phyloP scores from a whole-genome alignment of 1,140 invertebrate genomes.

The Agrypnia vestita region DNA sequence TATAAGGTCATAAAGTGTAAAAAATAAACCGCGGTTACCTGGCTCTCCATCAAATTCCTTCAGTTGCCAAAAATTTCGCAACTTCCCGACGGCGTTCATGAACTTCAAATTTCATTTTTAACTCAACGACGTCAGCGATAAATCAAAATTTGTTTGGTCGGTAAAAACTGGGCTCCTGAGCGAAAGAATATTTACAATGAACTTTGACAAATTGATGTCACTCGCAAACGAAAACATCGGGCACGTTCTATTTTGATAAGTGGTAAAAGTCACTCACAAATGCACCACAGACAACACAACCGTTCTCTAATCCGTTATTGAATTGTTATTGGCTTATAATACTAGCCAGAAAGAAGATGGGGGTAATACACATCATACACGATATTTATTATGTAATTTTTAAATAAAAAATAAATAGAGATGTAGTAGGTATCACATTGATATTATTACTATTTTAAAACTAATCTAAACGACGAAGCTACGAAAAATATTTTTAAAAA shows the following conservation, averaged over 20 bases:
- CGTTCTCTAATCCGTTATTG: slow-evolving; percentile 22
- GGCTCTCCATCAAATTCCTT: slow-evolving; percentile 53
- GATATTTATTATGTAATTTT: too few relatives aligned
- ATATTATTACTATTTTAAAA: too few relatives aligned
- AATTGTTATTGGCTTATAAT: slow-evolving; percentile 3
- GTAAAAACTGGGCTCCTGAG: slow-evolving; percentile 13
- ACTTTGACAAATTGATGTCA: slow-evolving; percentile 53
- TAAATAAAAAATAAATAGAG: too few relatives aligned
- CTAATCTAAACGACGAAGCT: too few relatives aligned
- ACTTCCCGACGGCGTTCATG: slow-evolving; percentile 50
- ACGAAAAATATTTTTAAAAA: too few relatives aligned
- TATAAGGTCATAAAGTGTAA: slow-evolving; percentile 47
- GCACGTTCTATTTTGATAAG: slow-evolving; percentile 57
- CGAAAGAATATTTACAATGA: slow-evolving; percentile 40
- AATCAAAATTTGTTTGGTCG: slow-evolving; percentile 15
- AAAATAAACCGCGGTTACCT: slow-evolving; percentile 53
- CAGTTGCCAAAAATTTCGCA: slow-evolving; percentile 55
- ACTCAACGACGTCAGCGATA: slow-evolving; percentile 15
- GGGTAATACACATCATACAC: slow-evolving; percentile 3
- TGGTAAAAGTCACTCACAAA: slow-evolving; percentile 52
- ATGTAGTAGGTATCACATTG: too few relatives aligned
- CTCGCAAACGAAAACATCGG: slow-evolving; percentile 52
- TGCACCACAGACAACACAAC: slow-evolving; percentile 32
- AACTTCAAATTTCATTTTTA: slow-evolving; percentile 49
- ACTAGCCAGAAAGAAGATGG: background rate